Conservation (phyloP, 1,140 invertebrate genomes). For the Sitodiplosis mosellana region DNA sequence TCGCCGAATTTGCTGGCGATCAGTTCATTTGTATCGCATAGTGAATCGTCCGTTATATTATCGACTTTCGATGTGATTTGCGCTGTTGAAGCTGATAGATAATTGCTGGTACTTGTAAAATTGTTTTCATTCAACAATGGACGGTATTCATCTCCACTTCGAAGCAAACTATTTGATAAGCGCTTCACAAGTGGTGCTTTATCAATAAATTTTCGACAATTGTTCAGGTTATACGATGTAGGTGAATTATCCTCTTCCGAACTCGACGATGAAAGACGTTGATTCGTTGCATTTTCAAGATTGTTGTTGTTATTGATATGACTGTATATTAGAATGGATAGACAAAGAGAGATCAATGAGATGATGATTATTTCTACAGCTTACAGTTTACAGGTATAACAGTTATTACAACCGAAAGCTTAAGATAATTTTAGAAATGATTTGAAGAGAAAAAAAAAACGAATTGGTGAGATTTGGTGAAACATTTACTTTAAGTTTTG, state of each 20-base stretch:
- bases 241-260: conserved; percentile 74
- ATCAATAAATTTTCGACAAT: conserved; percentile 58
- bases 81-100: conserved; percentile 30
- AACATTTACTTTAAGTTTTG: too few relatives aligned
- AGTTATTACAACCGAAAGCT: too few relatives aligned
- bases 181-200: conserved; percentile 57
- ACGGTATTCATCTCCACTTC: conserved; percentile 34
- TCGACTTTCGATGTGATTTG: conserved; percentile 34
- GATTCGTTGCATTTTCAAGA: too few relatives aligned
- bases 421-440: too few relatives aligned
- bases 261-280: conserved; percentile 37
- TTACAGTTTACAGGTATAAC: too few relatives aligned
- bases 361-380: too few relatives aligned
- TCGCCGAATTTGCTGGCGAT: conserved; percentile 25
- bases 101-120: conserved; percentile 23
- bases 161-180: conserved; percentile 21
- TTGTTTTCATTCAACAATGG: conserved; percentile 25
- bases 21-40: conserved; percentile 32
- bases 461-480: too few relatives aligned
- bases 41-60: conserved; percentile 59
- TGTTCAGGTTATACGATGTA: conserved; percentile 52
- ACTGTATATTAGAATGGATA: too few relatives aligned
- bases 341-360: too few relatives aligned
- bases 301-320: too few relatives aligned
- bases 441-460: too few relatives aligned